phyloP scores from a whole-genome alignment of 2,797 vertebrate species.

The Phoeniculus purpureus region DNA sequence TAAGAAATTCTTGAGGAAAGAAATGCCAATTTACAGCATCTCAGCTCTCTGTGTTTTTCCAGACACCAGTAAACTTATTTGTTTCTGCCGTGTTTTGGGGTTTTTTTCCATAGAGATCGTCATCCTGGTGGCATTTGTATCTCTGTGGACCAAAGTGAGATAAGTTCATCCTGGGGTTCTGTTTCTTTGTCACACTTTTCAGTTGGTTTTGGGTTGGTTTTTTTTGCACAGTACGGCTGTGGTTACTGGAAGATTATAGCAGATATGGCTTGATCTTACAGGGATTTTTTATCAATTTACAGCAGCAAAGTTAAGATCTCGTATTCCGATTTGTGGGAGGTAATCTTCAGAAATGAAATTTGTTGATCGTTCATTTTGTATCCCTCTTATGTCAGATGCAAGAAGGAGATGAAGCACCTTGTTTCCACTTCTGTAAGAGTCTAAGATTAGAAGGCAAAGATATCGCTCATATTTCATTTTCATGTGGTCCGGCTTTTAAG shows the following conservation, averaged over 20 bases:
- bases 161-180: neutral
- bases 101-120: neutral
- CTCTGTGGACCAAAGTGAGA: neutral
- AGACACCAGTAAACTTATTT: neutral
- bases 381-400: conserved; percentile 23
- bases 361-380: conserved; percentile 6
- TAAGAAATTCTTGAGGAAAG: neutral
- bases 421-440: conserved; percentile 6
- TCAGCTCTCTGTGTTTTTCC: neutral
- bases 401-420: conserved; percentile 44
- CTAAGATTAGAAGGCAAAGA: conserved; percentile 49
- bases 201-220: neutral
- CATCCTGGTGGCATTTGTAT: rapidly evolving
- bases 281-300: conserved; percentile 50
- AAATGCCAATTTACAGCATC: neutral
- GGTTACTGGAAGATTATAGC: neutral
- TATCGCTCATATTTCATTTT: conserved; percentile 34
- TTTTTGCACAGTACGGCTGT: neutral
- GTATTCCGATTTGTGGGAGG: conserved; percentile 20
- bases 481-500: neutral
- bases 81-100: neutral
- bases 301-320: conserved; percentile 40
- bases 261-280: neutral
- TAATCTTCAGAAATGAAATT: conserved; percentile 59
- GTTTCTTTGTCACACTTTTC: neutral